A percentile compares a stretch with the other conserved stretches of the same genome.
Conservation (phyloP, 2,113 vertebrate genomes). For the Prietella phreatophila region DNA sequence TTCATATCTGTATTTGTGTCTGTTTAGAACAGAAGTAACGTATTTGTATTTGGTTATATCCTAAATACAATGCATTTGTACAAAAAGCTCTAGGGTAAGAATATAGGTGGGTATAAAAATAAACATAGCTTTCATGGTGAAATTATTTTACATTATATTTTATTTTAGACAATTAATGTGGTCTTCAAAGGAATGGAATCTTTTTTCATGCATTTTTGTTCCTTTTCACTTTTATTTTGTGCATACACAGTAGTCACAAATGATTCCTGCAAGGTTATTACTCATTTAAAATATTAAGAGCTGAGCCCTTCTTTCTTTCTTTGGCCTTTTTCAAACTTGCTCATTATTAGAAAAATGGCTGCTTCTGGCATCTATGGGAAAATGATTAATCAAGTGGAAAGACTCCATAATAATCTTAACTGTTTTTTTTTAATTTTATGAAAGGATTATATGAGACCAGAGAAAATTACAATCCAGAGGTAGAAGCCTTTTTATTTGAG, state of each 20-base stretch:
- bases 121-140: not conserved
- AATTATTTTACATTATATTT: not conserved
- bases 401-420: not conserved
- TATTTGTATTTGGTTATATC: not conserved
- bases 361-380: not conserved
- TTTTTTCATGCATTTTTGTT: not conserved
- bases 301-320: not conserved
- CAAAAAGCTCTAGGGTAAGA: not conserved
- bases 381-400: conserved; percentile 7
- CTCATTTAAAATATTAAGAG: not conserved
- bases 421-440: not conserved
- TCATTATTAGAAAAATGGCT: not conserved
- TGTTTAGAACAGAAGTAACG: not conserved
- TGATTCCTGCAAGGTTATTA: not conserved
- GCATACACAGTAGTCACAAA: not conserved
- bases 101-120: not conserved
- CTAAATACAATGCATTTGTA: not conserved
- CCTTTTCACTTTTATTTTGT: not conserved
- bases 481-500: not conserved
- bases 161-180: not conserved
- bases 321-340: not conserved
- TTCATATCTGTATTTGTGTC: not conserved
- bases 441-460: not conserved
- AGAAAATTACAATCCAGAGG: not conserved
- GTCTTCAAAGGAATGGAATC: not conserved